Base-by-base conservation (phyloP, 2,797 vertebrate genomes). In the Agapornis canus region DNA sequence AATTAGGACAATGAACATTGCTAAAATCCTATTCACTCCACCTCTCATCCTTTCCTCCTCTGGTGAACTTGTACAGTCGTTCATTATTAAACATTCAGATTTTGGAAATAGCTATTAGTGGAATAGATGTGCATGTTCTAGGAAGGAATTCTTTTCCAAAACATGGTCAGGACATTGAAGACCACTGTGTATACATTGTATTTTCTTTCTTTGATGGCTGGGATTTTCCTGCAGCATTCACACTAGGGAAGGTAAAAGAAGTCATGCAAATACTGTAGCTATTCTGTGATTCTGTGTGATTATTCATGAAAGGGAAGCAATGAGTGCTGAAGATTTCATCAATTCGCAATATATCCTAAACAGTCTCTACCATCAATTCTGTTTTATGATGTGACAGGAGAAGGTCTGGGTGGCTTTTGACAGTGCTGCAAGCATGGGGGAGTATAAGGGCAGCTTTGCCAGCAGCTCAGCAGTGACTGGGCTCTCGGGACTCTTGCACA, bases 401-500 rank as follows among this genome's bases (percentile, higher is more conserved):
- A 31, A 75, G 31, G 27, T 26, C 37, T 92, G 72, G 22, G 4
- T 77, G 66, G 15, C 29, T 32, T 11, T 5, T 17, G 13, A 19
- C n/a, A 76, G 69, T 56, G 31, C 43, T 57, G 10, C 16, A 27
- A 17, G 31, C 26, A 39, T 0, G 1, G 29, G 22, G n/a, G 5
- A n/a, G 4, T 37, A 11, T 26, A 0, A 4, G 60, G 60, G 45
- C 18, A 35, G 31, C 31, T 86, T 70, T 80, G 56, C 39, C 39
- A 73, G 71, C 43, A 59, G n/a, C 37, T 71, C 32, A 9, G 61
- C 54, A 32, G 51, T 1, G 8, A 15, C 26, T 26, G 57, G 37
- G 37, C 48, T 81, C 0, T 2, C 18, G 48, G 54, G 22, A 25
- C 20, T 56, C 57, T 48, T 51, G 31, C 0, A 0, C 1, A 0